Base-by-base conservation (phyloP, 2,113 vertebrate genomes). In the Ctenomys sociabilis region DNA sequence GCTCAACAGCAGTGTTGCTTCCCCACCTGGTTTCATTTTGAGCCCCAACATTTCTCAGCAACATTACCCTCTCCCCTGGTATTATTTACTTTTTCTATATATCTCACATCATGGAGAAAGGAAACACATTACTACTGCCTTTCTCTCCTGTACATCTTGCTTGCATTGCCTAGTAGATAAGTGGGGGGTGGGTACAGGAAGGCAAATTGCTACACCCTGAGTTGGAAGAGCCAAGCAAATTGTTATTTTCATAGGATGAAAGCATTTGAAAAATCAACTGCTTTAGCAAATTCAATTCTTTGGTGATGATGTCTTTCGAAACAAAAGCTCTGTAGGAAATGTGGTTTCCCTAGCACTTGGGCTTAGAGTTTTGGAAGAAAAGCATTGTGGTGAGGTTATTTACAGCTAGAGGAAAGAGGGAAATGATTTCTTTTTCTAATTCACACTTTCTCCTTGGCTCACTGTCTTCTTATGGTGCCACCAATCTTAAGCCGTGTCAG, bases 341-440 rank as follows among this genome's bases (percentile, higher is more conserved):
- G 54, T 63, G 52, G 72, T 30, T 93, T 93, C 54, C 28, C 32
- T 57, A 73, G 64, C 63, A 66, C 37, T 75, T 78, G 73, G 87
- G 81, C 87, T 82, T 75, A 54, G 83, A 88, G 63, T 82, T 95
- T 94, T 70, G 85, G 81, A 94, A 97, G 93, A 45, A 66, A 19
- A 80, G 85, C 63, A 49, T 83, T 85, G 49, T 63, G 57, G 94
- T 80, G 72, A 97, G 61, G 78, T 94, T 97, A 96, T 97, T 97
- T 97, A 96, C 95, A 97, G 95, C 92, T 95, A 59, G 30, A 84
- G 92, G 66, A 92, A 88, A 93, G 96, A 97, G 96, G 93, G 96
- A 97, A 97, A 95, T 61, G 90, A 96, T 92, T 97, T 96, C 95
- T 93, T 95, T 96, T 97, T 97, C 88, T 95, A 96, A 97, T 97